phyloP scores from a whole-genome alignment of 2,888 invertebrate species.

The Athalia rosae region DNA sequence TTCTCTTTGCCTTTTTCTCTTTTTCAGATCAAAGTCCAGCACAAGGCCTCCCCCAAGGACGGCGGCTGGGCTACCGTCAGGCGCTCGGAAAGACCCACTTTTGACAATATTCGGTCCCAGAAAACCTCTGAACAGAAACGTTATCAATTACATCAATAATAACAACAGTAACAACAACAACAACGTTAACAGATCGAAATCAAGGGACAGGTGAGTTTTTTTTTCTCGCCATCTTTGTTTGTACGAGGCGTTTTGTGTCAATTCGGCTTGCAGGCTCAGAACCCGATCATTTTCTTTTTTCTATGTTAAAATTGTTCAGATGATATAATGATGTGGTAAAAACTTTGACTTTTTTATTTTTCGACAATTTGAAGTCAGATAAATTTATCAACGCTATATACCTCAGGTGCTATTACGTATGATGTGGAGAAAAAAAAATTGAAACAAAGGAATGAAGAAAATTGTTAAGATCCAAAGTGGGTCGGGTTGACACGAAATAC shows the following conservation, averaged over 20 bases:
- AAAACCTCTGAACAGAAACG: constrained; percentile 47
- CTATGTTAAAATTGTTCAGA: too few relatives aligned
- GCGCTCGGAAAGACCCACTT: constrained; percentile 54
- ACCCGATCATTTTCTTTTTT: background rate
- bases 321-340: too few relatives aligned
- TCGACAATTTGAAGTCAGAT: too few relatives aligned
- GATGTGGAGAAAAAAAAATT: too few relatives aligned
- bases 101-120: constrained; percentile 59
- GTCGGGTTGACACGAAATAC: too few relatives aligned
- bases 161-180: constrained; percentile 38
- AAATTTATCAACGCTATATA: too few relatives aligned
- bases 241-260: background rate
- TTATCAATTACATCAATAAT: constrained; percentile 26
- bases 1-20: background rate
- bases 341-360: too few relatives aligned
- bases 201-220: constrained; percentile 32
- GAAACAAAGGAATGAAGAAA: too few relatives aligned
- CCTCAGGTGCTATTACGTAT: too few relatives aligned
- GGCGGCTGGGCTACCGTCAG: constrained; percentile 32
- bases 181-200: constrained; percentile 23
- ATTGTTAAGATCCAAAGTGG: too few relatives aligned
- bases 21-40: constrained; percentile 34
- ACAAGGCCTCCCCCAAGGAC: constrained; percentile 35
- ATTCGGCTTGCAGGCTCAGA: background rate
- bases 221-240: background rate